Evolutionary conservation across 2,113 vertebrate species (phyloP), one percentile per base, ranked within the genome.

Genomic region (Hyla sarda): DNA sequence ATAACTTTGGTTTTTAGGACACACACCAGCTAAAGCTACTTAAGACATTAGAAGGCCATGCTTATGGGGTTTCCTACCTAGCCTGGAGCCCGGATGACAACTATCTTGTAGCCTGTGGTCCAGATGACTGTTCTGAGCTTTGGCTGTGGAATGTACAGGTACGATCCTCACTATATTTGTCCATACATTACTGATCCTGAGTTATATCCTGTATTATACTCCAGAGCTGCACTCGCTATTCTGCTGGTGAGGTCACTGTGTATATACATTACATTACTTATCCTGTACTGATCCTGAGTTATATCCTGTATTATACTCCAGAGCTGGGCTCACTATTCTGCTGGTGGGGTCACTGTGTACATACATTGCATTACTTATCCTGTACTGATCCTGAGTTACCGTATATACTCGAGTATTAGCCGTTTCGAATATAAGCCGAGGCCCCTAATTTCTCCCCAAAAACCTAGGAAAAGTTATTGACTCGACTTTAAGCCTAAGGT

Each of bases 121-220:
- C 97, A 28, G 98, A 99, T 88, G 98, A 99, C 94, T 99, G 98
- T 92, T 99, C 98, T 71, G 98, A 99, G 91, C 95, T 99, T 87
- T 99, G 98, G 98, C 96, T 99, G 76, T 99, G 98, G 97, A 99
- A 97, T 87, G 94, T 98, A 87, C 97, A 99, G 93, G 98, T 99
- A 93, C 93, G 92, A 72, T 80, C 34, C 48, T 75, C 72, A 74
- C 41, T 25, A 13, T 3, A 10, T 10, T 1, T 23, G 25, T 28
- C 10, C 11, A 28, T 9, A 11, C 54, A 17, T 6, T 69, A 21
- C 17, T 21, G 16, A 69, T 67, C 30, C 62, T 3, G 1, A 25
- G 30, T 28, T 62, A 62, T 6, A 28, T 25, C 60, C 60, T 65
- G 25, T 65, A 65, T 65, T 65, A 65, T 65, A 23, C 19, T 23